Evolutionary conservation across 2,888 invertebrate species (phyloP).

Genomic region (Andrena flavipes): DNA sequence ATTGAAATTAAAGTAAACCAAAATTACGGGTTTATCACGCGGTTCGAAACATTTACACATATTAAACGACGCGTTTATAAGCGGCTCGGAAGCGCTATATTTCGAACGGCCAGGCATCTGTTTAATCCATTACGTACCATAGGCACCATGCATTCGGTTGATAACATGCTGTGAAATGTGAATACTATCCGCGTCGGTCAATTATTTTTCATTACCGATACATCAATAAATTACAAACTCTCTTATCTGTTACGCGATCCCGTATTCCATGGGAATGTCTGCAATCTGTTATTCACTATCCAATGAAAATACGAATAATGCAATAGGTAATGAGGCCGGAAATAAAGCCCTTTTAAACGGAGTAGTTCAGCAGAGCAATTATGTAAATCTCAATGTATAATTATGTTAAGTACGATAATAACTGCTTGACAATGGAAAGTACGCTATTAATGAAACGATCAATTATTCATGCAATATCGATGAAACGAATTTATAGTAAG

Average conservation of each 20-base stretch:
- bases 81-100: constrained; percentile 32
- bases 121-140: constrained; percentile 49
- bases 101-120: constrained; percentile 25
- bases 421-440: background rate
- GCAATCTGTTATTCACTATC: background rate
- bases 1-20: constrained; percentile 27
- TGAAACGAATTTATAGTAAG: background rate
- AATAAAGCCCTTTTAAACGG: background rate
- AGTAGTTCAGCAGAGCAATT: background rate
- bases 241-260: background rate
- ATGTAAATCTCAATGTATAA: background rate
- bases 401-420: background rate
- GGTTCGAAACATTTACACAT: constrained; percentile 16
- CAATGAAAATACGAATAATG: background rate
- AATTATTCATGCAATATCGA: background rate
- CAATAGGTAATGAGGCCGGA: background rate
- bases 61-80: constrained; percentile 36
- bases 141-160: constrained; percentile 19
- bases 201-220: constrained; percentile 42
- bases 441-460: background rate
- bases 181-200: constrained; percentile 29
- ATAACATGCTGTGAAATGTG: constrained; percentile 20
- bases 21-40: constrained; percentile 13
- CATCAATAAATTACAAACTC: constrained; percentile 9
- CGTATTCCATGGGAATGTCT: background rate